Evolutionary conservation across 2,113 vertebrate species (phyloP), one percentile per base, ranked within the genome.

Genomic region (Lathamus discolor): DNA sequence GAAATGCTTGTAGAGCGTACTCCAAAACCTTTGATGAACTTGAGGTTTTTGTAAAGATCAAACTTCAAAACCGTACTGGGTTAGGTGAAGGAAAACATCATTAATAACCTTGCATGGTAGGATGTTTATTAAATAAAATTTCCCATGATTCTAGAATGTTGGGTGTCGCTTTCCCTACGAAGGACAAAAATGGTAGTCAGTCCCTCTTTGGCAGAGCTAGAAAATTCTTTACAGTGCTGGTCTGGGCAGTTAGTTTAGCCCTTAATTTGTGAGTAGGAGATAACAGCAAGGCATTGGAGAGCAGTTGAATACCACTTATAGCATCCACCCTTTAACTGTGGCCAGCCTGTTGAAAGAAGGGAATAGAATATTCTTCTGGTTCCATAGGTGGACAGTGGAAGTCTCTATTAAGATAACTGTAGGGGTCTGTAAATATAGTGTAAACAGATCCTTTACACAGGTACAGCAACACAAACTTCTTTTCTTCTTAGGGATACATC

Each of bases 51-150:
- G 39, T 68, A 17, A 90, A 77, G 29, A 61, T 39, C 25, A 19
- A 20, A 19, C 39, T 92, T 73, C 8, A 55, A 29, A 62, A 57
- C 2, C 1, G 0, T 8, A 22, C 3, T 29, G 52, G 10, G 7
- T 10, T 1, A 4, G 14, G 24, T 54, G 18, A 67, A 67, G n/a
- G 12, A 61, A 74, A 2, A 3, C 15, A 22, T 67, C 14, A 10
- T 7, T 57, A 91, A n/a, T 61, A 10, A 10, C 13, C 20, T 75
- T 5, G 2, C 6, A 0, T 0, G 1, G 14, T 29, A 68, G 66
- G 27, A n/a, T 82, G 17, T 63, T 78, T 55, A 39, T 61, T 76
- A 76, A 37, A 37, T 62, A 55, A 67, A 75, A 51, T 55, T 64
- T 48, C 17, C 33, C 17, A 20, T n/a, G 12, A 52, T 79, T 17